Evolutionary conservation across 2,888 invertebrate species (phyloP).

Genomic region (Adela reaumurella): DNA sequence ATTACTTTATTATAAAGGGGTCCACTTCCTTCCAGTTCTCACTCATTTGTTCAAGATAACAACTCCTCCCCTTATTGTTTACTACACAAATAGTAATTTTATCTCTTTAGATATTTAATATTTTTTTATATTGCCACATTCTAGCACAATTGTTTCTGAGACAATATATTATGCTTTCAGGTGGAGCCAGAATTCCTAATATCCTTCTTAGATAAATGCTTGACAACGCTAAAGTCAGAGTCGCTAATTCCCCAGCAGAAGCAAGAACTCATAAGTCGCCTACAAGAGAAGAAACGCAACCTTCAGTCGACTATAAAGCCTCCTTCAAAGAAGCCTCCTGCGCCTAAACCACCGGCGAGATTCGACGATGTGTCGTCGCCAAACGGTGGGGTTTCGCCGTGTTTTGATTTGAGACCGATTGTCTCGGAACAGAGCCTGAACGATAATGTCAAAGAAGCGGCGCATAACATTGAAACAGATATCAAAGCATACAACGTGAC

Average conservation of each 20-base stretch:
- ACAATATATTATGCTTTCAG: slow-evolving; percentile 28
- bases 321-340: slow-evolving; percentile 31
- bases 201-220: slow-evolving; percentile 68
- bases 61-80: no score
- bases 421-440: slow-evolving; percentile 44
- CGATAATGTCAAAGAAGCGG: slow-evolving; percentile 19
- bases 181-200: slow-evolving; percentile 69
- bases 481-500: not conserved
- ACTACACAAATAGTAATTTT: no score
- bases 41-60: no score
- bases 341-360: slow-evolving; percentile 42
- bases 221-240: slow-evolving; percentile 53
- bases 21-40: no score
- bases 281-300: slow-evolving; percentile 64
- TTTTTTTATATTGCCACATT: no score
- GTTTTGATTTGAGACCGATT: slow-evolving; percentile 42
- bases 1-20: no score
- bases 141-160: no score
- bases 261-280: slow-evolving; percentile 59
- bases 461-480: not conserved
- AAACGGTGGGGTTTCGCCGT: slow-evolving; percentile 47
- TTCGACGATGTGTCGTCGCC: slow-evolving; percentile 41
- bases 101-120: no score
- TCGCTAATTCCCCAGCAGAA: slow-evolving; percentile 42
- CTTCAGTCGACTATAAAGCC: slow-evolving; percentile 41